phyloP scores from a whole-genome alignment of 2,888 invertebrate genomes.

The Tuberolachnus salignus region DNA sequence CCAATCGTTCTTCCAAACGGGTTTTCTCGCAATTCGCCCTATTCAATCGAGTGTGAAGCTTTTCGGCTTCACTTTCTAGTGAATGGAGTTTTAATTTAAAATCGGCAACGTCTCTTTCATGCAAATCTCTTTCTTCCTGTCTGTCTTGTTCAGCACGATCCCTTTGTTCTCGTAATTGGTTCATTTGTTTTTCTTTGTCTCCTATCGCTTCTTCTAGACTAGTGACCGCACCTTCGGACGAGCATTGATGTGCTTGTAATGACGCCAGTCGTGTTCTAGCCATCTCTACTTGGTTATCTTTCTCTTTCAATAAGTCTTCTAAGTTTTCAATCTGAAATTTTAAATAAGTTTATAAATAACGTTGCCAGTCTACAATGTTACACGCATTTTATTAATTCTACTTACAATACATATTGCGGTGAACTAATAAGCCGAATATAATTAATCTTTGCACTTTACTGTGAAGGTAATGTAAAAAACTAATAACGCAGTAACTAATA shows the following conservation, averaged over 20 bases:
- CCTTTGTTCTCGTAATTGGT: slow-evolving; percentile 89
- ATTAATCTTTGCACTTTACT: slow-evolving; percentile 57
- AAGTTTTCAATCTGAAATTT: slow-evolving; percentile 86
- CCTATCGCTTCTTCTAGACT: slow-evolving; percentile 93
- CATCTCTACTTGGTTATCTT: slow-evolving; percentile 97
- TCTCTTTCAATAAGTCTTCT: slow-evolving; percentile 95
- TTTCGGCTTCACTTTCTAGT: slow-evolving; percentile 89
- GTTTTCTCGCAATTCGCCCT: slow-evolving; percentile 90
- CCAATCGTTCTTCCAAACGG: slow-evolving; percentile 85
- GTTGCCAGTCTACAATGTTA: slow-evolving; percentile 17
- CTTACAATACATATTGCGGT: slow-evolving; percentile 35
- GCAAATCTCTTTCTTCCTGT: slow-evolving; percentile 86
- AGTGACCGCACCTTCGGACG: slow-evolving; percentile 89
- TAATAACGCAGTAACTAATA: slow-evolving; percentile 7
- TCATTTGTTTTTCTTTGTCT: slow-evolving; percentile 97
- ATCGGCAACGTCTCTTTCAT: slow-evolving; percentile 88
- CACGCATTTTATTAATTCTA: slow-evolving; percentile 26
- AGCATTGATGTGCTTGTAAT: slow-evolving; percentile 93
- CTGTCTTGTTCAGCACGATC: slow-evolving; percentile 95
- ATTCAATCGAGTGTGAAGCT: slow-evolving; percentile 83
- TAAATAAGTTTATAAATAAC: slow-evolving; percentile 38
- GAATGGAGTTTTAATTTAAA: slow-evolving; percentile 93
- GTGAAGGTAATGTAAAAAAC: slow-evolving; percentile 48
- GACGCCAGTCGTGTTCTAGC: slow-evolving; percentile 86
- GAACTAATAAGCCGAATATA: slow-evolving; percentile 45